Evolutionary conservation across 2,113 vertebrate species (phyloP).

Genomic region (Dolichotis patagonum): DNA sequence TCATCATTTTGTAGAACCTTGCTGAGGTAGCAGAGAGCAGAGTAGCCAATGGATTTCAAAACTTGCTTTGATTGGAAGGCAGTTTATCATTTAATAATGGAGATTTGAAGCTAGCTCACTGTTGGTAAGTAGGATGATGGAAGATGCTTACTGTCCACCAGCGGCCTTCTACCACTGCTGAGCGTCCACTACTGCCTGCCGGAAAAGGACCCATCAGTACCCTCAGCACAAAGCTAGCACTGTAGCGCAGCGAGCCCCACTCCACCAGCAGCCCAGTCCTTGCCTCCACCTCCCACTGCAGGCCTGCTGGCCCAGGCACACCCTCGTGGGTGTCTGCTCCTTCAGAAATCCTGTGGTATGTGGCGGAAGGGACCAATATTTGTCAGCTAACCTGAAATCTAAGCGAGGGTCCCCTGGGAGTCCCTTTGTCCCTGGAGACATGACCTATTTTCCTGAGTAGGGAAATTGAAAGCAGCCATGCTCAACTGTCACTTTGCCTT

Average conservation of each 20-base stretch:
- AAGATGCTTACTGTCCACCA: not conserved
- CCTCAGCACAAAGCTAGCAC: not conserved
- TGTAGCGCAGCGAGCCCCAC: not conserved
- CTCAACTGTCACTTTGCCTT: not conserved
- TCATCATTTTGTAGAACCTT: not conserved
- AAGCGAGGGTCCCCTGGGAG: not conserved
- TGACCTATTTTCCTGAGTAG: not conserved
- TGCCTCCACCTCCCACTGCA: not conserved
- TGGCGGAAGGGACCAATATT: not conserved
- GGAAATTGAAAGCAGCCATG: not conserved
- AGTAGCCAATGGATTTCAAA: not conserved
- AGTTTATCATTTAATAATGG: not conserved
- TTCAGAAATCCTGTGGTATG: not conserved
- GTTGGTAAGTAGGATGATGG: not conserved
- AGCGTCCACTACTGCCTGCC: not conserved
- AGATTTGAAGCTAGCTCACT: not conserved
- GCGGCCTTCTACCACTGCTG: not conserved
- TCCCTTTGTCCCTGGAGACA: not conserved
- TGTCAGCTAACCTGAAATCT: not conserved
- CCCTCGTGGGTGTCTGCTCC: not conserved
- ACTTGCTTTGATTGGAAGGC: not conserved
- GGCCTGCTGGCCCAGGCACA: not conserved
- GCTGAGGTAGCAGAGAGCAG: not conserved
- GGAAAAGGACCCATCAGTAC: not conserved
- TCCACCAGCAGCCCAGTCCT: not conserved